Evolutionary conservation across 1,140 invertebrate genomes (phyloP).

Genomic region (Aphidius gifuensis): DNA sequence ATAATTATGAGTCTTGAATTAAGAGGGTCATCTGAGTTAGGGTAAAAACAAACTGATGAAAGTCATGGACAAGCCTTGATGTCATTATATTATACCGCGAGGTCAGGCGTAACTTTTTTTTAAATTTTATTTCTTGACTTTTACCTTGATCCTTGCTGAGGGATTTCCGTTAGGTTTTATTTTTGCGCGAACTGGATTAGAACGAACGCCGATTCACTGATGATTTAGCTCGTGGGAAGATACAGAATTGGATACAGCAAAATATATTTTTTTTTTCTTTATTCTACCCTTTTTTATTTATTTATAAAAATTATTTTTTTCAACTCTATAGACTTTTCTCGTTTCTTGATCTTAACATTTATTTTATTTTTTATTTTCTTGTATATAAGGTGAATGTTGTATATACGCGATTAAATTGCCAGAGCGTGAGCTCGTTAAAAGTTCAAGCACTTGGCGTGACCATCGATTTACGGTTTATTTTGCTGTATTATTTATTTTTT

Average conservation of each 20-base stretch:
- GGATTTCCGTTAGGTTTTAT: constrained; percentile 46
- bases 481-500: not conserved
- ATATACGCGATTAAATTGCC: not conserved
- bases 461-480: constrained; percentile 13
- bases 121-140: not conserved
- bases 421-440: constrained; percentile 18
- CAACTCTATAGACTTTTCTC: constrained; percentile 9
- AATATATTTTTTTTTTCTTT: not conserved
- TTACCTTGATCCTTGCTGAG: not conserved
- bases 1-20: too few species aligned
- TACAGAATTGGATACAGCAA: not conserved
- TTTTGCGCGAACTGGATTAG: constrained; percentile 50
- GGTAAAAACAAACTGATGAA: constrained; percentile 1
- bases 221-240: constrained; percentile 17
- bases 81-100: constrained; percentile 38
- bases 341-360: not conserved
- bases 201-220: constrained; percentile 28
- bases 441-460: not conserved
- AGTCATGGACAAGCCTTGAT: constrained; percentile 15
- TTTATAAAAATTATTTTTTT: too few species aligned
- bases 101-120: constrained; percentile 44
- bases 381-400: not conserved
- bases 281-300: not conserved
- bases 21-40: not conserved
- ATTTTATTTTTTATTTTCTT: not conserved